Evolutionary conservation across 2,113 vertebrate genomes (phyloP).

Genomic region (Oryzias woworae): DNA sequence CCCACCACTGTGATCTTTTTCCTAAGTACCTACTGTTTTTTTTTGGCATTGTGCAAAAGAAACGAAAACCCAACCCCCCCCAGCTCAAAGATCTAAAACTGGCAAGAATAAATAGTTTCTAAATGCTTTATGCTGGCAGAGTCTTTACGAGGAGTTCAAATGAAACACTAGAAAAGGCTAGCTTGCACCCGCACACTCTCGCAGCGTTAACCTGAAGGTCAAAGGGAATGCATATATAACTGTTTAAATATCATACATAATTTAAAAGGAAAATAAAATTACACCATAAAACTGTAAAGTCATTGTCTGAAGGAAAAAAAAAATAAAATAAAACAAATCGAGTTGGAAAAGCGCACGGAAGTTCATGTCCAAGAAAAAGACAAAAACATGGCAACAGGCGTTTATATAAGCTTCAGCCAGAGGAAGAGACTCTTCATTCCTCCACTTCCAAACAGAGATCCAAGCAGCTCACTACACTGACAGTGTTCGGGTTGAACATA

Average conservation of each 20-base stretch:
- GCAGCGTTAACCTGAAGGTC: constrained; percentile 57
- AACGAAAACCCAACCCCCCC: constrained; percentile 15
- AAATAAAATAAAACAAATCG: constrained; percentile 37
- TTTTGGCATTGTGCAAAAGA: constrained; percentile 76
- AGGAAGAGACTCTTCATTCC: constrained; percentile 45
- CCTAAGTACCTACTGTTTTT: constrained; percentile 45
- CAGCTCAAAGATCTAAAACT: constrained; percentile 39
- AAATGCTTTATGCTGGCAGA: constrained; percentile 36
- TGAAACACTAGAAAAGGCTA: constrained; percentile 58
- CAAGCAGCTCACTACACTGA: constrained; percentile 85
- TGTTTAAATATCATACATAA: constrained; percentile 72
- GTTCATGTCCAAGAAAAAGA: constrained; percentile 35
- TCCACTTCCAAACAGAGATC: constrained; percentile 77
- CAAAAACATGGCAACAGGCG: constrained; percentile 45
- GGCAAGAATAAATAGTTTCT: constrained; percentile 48
- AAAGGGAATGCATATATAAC: constrained; percentile 59
- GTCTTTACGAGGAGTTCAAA: constrained; percentile 36
- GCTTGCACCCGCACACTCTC: constrained; percentile 51
- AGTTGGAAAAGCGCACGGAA: constrained; percentile 40
- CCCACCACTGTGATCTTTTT: constrained; percentile 32
- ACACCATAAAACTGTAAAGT: constrained; percentile 59
- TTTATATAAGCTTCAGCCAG: constrained; percentile 48
- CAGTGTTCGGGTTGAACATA: constrained; percentile 86
- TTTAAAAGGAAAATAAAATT: constrained; percentile 72
- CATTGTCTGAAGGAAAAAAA: constrained; percentile 48